A percentile compares a stretch with the other conserved stretches of the same genome.
Conservation (phyloP, 2,888 invertebrate genomes). For the Apodemia mormo region DNA sequence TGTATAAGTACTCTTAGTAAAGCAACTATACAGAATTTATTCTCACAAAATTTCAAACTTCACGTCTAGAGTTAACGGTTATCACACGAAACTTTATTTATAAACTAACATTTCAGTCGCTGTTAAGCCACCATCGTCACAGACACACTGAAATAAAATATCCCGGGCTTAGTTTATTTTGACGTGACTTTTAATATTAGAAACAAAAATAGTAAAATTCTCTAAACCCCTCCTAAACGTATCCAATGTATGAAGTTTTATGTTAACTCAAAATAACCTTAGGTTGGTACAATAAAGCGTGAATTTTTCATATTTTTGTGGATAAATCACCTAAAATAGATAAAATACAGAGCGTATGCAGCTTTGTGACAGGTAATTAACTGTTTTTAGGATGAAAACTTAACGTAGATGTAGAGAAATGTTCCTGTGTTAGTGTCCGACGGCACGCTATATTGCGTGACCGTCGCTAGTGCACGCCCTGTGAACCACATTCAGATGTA, state of each 20-base stretch:
- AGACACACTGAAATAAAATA: conserved; percentile 10
- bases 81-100: conserved; percentile 10
- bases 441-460: conserved; percentile 75
- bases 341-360: conserved; percentile 41
- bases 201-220: conserved; percentile 5
- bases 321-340: conserved; percentile 32
- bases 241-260: conserved; percentile 18
- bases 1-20: background rate
- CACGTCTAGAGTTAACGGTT: background rate
- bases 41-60: conserved; percentile 6
- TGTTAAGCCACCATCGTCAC: conserved; percentile 15
- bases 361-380: conserved; percentile 47
- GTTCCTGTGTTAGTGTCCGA: conserved; percentile 52
- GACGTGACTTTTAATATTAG: conserved; percentile 10
- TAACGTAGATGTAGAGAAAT: conserved; percentile 54
- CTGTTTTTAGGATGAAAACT: conserved; percentile 51
- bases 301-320: background rate
- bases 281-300: background rate
- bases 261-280: background rate
- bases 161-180: conserved; percentile 11
- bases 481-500: conserved; percentile 8
- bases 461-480: conserved; percentile 41
- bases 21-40: background rate
- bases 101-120: conserved; percentile 12
- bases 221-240: conserved; percentile 6